A percentile compares a stretch with the other conserved stretches of the same genome.
Evolutionary conservation across 2,888 invertebrate species (phyloP).

Genomic region (Dicyrtomina minuta): DNA sequence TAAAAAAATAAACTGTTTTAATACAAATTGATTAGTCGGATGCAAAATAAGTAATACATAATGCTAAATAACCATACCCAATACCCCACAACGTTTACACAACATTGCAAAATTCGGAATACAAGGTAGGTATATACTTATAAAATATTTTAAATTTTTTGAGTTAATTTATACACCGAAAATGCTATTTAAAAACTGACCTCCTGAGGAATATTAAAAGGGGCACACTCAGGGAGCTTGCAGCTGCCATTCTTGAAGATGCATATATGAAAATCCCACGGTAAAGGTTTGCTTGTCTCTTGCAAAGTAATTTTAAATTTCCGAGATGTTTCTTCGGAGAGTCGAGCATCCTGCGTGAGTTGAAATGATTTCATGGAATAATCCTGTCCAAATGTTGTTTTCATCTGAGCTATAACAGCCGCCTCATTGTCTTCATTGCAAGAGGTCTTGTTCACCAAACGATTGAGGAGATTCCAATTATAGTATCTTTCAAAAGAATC

Average conservation of each 20-base stretch:
- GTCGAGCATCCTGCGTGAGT: conserved; percentile 16
- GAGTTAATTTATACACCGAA: no score
- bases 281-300: background rate
- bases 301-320: conserved; percentile 8
- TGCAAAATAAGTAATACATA: background rate
- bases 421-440: conserved; percentile 7
- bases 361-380: conserved; percentile 15
- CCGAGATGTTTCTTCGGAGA: conserved; percentile 12
- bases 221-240: conserved; percentile 8
- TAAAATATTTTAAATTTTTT: no score
- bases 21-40: no score
- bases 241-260: conserved; percentile 17
- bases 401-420: conserved; percentile 14
- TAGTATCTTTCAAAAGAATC: conserved; percentile 30
- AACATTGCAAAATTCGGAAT: no score
- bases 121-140: no score
- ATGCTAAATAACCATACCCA: background rate
- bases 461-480: conserved; percentile 16
- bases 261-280: conserved; percentile 15
- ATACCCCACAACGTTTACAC: no score
- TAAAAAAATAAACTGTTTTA: no score
- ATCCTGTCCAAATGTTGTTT: conserved; percentile 14
- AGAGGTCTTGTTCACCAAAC: conserved; percentile 13
- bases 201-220: conserved; percentile 15
- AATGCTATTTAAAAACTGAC: no score